Evolutionary conservation across 23 tunicate genomes (phyloP), one percentile per base, ranked within the genome.

Genomic region (Diplosoma virens): DNA sequence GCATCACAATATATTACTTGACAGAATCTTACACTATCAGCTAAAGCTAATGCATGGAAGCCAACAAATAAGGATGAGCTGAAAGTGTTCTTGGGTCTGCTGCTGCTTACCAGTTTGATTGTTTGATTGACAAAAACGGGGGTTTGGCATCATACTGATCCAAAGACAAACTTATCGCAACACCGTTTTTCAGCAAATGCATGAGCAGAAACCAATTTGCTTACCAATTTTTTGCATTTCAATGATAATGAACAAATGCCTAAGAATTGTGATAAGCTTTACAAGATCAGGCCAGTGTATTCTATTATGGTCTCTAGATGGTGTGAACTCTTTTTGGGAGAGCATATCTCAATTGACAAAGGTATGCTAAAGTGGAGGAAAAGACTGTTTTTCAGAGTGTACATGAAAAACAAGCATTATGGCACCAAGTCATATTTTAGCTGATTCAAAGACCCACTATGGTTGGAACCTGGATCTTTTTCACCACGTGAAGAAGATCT

Each of bases 341-440:
- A 76, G 81, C 66, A 76, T 30, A 54, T 76, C 27, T 59, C 81
- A 17, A 76, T 76, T 31, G 81, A 76, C 26, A 71, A 76, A 55
- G 81, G 81, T 25, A 76, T 76, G 81, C 32, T 76, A 25, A 76
- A 76, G 29, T 76, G 68, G 81, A 58, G 81, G 27, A 48, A 71
- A 25, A 30, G 81, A 21, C 67, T 76, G 32, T 58, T 48, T 4
- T 76, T 76, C 48, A 30, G 81, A 30, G 54, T 37, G 21, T 76
- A 76, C 27, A 76, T n/a, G 30, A 76, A 76, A 76, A 25, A 76
- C 48, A 76, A 59, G 68, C 81, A 76, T 6, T 76, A 76, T 55
- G 81, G 81, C 81, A 76, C 59, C 65, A 76, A 76, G 66, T 59
- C 81, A 6, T 30, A 32, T 76, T 7, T 76, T 76, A 28, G 81